phyloP scores from a whole-genome alignment of 2,888 invertebrate genomes.

The Lasioglossum leucozonium region DNA sequence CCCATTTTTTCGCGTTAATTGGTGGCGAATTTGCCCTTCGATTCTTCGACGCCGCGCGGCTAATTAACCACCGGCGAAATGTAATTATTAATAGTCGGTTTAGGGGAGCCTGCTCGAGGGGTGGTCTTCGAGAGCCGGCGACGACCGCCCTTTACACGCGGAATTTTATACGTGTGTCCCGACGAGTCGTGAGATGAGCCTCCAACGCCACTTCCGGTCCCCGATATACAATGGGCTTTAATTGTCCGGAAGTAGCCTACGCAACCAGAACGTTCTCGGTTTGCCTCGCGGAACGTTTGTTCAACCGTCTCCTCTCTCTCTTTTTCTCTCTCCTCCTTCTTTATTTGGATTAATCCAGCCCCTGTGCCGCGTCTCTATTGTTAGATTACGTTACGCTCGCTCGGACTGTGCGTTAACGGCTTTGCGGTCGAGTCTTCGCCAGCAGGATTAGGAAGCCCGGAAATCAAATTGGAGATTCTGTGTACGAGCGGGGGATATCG shows the following conservation, averaged over 20 bases:
- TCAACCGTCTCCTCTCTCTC: slow-evolving; percentile 11
- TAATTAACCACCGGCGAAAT: slow-evolving; percentile 33
- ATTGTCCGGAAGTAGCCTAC: slow-evolving; percentile 65
- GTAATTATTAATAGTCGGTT: slow-evolving; percentile 47
- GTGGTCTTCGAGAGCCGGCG: not conserved
- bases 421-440: not conserved
- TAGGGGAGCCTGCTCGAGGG: not conserved
- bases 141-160: not conserved
- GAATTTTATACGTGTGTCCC: slow-evolving; percentile 4
- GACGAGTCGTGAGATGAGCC: slow-evolving; percentile 60
- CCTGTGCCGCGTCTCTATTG: not conserved
- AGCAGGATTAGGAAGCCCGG: not conserved
- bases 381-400: not conserved
- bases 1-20: slow-evolving; percentile 35
- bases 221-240: slow-evolving; percentile 61
- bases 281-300: slow-evolving; percentile 26
- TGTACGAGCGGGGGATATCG: not conserved
- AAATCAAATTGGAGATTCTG: not conserved
- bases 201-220: slow-evolving; percentile 51
- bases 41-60: slow-evolving; percentile 23
- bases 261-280: slow-evolving; percentile 25
- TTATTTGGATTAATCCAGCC: not conserved
- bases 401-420: not conserved
- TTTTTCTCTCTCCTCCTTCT: not conserved
- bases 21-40: slow-evolving; percentile 41